Base-by-base conservation (phyloP, 2,797 vertebrate genomes). In the Bradypus variegatus region DNA sequence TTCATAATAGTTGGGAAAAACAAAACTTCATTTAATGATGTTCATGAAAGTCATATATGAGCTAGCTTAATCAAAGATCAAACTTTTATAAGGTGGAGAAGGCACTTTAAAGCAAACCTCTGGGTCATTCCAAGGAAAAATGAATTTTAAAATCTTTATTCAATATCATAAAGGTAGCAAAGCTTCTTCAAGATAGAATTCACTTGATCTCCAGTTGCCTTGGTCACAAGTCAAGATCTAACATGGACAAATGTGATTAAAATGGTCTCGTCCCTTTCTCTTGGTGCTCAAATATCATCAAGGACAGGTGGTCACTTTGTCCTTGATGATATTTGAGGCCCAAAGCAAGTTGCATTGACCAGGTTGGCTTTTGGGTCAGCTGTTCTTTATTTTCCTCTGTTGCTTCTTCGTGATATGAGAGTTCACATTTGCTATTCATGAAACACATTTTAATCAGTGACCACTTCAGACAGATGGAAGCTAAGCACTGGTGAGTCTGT, bases 381-480 rank as follows among this genome's bases (percentile, higher is more conserved):
- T 65, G 1, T 76, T 80, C 41, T 62, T 89, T 27, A n/a, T 89
- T 96, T 86, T 89, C 41, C 41, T 87, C 31, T 5, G 16, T 45
- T n/a, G 18, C 38, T 73, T 18, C 84, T 94, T 95, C 93, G 94
- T 94, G 95, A 65, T 29, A 11, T 69, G 82, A 15, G 95, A 97
- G 89, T 94, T 84, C 0, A 36, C 23, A 96, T 97, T 97, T 97
- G 89, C 96, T 97, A 95, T 97, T 97, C 96, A 97, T 94, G 97
- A 97, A 96, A 97, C 95, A 95, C 97, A 96, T 97, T 97, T 96
- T 97, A 96, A 97, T 97, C 97, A 97, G 85, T 96, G 96, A 96
- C 96, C 79, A 38, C 96, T 96, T 97, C 97, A 96, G 96, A 97
- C 96, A 97, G 97, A 97, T 96, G 95, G 96, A 95, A 96, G 96